Evolutionary conservation across 2,113 vertebrate species (phyloP), one percentile per base, ranked within the genome.

Genomic region (Agapornis roseicollis): DNA sequence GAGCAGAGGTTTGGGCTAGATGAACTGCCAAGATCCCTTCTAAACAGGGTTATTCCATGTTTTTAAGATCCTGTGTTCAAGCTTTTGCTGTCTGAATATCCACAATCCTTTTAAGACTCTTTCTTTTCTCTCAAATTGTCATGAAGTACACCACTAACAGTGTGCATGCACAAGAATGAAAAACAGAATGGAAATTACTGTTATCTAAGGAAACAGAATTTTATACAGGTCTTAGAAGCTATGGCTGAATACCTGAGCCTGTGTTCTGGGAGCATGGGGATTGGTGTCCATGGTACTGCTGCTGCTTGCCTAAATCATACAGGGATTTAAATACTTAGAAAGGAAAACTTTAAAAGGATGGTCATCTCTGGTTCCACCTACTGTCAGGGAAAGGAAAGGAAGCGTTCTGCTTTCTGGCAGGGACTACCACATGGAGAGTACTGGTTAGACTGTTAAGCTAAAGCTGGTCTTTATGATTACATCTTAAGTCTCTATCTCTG

Each of bases 231-330:
- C 33, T 77, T n/a, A 8, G 44, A 55, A 20, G 18, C 9, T 73
- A 22, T 33, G 33, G 22, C 9, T 17, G 39, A 68, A 37, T 29
- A 60, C 35, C 33, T 88, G 70, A 49, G 33, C 3, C 6, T 17
- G 0, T n/a, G 6, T 37, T 69, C 33, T 70, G 69, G 29, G 44
- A 56, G 27, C 33, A 16, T 27, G 29, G 10, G 46, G 15, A 15
- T 63, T 12, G 0, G 0, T 31, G 42, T 39, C 22, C 25, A 1
- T 29, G 33, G 25, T n/a, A 13, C n/a, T 24, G 15, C 25, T 87
- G 35, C 53, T 42, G 22, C 42, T 68, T 82, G 11, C 17, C 33
- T 44, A 9, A 61, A 35, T 78, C 41, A 33, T 20, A 22, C 8
- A 42, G 31, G 28, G 7, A 23, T 13, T 28, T 25, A 58, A 56